Evolutionary conservation across 2,113 vertebrate genomes (phyloP), one percentile per base, ranked within the genome.

Genomic region (Anser brachyrhynchus): DNA sequence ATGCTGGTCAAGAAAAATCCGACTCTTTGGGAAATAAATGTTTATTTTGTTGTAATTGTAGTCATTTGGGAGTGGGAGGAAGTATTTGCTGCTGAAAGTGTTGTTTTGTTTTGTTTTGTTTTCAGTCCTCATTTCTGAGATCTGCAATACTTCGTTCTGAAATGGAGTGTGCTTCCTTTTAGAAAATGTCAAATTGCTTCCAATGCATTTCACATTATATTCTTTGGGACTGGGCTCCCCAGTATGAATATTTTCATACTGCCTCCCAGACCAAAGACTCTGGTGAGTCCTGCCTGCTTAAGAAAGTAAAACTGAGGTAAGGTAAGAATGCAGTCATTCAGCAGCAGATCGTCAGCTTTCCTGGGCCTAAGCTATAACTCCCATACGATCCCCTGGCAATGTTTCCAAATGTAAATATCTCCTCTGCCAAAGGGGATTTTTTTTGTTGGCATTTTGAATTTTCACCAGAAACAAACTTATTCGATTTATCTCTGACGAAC

Each of bases 401-500:
- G 0, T 66, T 93, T 95, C 79, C 85, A 88, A 86, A 84, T 59
- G 54, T 84, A 93, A 94, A 77, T 74, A 61, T 13, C n/a, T 77
- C 72, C 86, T 80, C 79, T 92, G 92, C 79, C 69, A 90, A 81
- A 67, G 61, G 37, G 52, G 31, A 37, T 58, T 90, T 83, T 92
- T 90, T 78, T 95, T 85, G 67, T 73, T 88, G 75, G 79, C 54
- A 65, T 92, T 84, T 92, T 74, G 79, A 73, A 77, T 95, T 92
- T 95, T 92, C 72, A 83, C 59, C 55, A 90, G 85, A 76, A 93
- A 86, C 85, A 51, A 61, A 18, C 46, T 78, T 49, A 35, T 75
- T 86, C 43, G 84, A 3, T 81, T 89, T 90, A 19, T 88, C 64
- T 66, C 23, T 46, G 52, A 6, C 6, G 46, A 80, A 29, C 75